Evolutionary conservation across 1,140 invertebrate species (phyloP), one percentile per base, ranked within the genome.

Genomic region (Zaprionus inermis): DNA sequence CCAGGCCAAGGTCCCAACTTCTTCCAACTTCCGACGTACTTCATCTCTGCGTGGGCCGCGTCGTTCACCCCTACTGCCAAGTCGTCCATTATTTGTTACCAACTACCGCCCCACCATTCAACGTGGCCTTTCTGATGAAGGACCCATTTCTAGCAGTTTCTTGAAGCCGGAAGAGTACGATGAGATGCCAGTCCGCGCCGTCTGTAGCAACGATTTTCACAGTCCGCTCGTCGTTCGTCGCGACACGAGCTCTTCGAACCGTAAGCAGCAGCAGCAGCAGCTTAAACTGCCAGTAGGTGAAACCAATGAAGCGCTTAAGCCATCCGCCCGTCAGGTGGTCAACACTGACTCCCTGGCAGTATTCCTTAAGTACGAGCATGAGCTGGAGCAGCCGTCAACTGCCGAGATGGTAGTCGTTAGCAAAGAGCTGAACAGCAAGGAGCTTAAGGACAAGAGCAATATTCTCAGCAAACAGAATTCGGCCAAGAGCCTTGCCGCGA

Each of bases 361-460:
- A 20, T 92, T 92, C 55, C 67, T 92, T 0, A 92, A 92, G 36
- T 92, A 92, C 64, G 92, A 92, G 63, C 85, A 91, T 49, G 92
- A 92, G 56, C 60, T 92, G 57, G 91, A 91, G 32, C 88, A 91
- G 60, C 66, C 84, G 61, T 75, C 85, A 16, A 90, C 81, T 69
- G 65, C 78, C 0, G 75, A 71, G 5, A 74, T 84, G 16, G 28
- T 56, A 36, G 38, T 9, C 3, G 68, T 51, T n/a, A 76, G 22
- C 28, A 77, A 71, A 18, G 79, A 88, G 46, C 30, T 91, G 11
- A 91, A 65, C 51, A 90, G 78, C 59, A 92, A 92, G 57, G 92
- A 92, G 24, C 71, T 90, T 0, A 92, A 92, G 65, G 92, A 92
- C 7, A 92, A 92, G 57, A 92, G 85, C 63, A 92, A 92, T 57